Conservation (phyloP, 2,888 invertebrate genomes). For the Phyto melanocephala region DNA sequence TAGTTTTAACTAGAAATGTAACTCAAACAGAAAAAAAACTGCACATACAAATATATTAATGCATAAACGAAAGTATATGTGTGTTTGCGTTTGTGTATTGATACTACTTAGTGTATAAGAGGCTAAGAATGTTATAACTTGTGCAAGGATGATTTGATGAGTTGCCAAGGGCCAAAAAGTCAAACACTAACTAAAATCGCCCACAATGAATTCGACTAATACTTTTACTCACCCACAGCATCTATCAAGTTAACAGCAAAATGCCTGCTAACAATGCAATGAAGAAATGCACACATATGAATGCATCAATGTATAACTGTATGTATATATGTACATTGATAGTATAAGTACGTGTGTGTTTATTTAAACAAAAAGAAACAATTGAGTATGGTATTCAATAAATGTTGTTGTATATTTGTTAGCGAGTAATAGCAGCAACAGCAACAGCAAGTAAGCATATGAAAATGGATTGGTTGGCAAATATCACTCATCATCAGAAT, state of each 20-base stretch:
- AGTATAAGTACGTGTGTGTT: background rate
- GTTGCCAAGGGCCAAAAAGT: slow-evolving; percentile 61
- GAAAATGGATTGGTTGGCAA: slow-evolving; percentile 56
- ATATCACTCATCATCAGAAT: slow-evolving; percentile 56
- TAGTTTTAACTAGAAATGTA: background rate
- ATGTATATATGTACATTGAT: background rate
- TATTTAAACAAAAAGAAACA: slow-evolving; percentile 21
- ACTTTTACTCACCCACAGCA: slow-evolving; percentile 15
- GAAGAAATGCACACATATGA: background rate
- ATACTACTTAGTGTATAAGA: slow-evolving; percentile 35
- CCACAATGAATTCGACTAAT: slow-evolving; percentile 52
- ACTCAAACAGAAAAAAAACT: slow-evolving; percentile 15
- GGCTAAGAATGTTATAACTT: slow-evolving; percentile 55
- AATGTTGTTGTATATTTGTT: slow-evolving; percentile 33
- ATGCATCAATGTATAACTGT: background rate
- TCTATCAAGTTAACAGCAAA: background rate
- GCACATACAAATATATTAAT: background rate
- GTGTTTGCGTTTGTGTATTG: slow-evolving; percentile 1
- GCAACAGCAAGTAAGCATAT: slow-evolving; percentile 4
- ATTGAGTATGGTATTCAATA: slow-evolving; percentile 56
- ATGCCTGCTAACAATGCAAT: slow-evolving; percentile 47
- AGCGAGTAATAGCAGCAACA: slow-evolving; percentile 8
- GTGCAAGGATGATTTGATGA: slow-evolving; percentile 58
- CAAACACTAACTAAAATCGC: slow-evolving; percentile 57
- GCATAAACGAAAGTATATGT: background rate